phyloP scores from a whole-genome alignment of 2,888 invertebrate species.

The Drosophila monieri region DNA sequence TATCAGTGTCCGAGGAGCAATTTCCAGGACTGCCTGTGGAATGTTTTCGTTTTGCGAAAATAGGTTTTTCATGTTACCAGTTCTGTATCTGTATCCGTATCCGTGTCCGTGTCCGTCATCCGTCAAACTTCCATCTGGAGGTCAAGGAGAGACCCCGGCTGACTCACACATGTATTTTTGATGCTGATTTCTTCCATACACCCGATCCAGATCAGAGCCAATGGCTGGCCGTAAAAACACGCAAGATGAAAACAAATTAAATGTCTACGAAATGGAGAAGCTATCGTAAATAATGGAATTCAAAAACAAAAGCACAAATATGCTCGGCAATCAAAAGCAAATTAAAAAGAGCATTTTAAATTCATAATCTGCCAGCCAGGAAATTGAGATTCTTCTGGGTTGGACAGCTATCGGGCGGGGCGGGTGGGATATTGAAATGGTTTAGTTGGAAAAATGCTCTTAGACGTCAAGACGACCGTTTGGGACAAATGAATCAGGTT shows the following conservation, averaged over 20 bases:
- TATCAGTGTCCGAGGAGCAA: constrained; percentile 22
- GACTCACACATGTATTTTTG: constrained; percentile 59
- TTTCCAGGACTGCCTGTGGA: constrained; percentile 30
- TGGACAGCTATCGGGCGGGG: constrained; percentile 11
- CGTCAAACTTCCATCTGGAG: constrained; percentile 41
- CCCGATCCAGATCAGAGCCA: constrained; percentile 14
- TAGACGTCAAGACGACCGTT: constrained; percentile 6
- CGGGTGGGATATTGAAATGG: constrained; percentile 3
- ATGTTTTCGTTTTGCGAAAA: constrained; percentile 26
- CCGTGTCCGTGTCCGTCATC: constrained; percentile 40
- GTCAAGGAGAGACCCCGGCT: constrained; percentile 1
- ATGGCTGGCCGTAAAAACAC: constrained; percentile 24
- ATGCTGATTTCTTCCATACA: constrained; percentile 16
- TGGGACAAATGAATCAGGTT: constrained; percentile 25
- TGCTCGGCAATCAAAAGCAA: constrained; percentile 60
- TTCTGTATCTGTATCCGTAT: constrained; percentile 35
- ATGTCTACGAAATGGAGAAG: constrained; percentile 40
- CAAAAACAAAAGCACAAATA: constrained; percentile 48
- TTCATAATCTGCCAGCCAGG: constrained; percentile 49
- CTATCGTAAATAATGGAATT: constrained; percentile 49
- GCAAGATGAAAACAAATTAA: constrained; percentile 45
- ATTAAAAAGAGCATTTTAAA: constrained; percentile 61
- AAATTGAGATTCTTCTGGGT: constrained; percentile 33
- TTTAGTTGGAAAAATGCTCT: constrained; percentile 21
- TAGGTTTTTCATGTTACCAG: constrained; percentile 39